Percentiles rank a stretch among this genome's conserved stretches.
These are phyloP conservation scores for Acipenser transmontanus DNA, from an alignment of 2,797 vertebrate genomes.

Conservation along the genomic window DNA sequence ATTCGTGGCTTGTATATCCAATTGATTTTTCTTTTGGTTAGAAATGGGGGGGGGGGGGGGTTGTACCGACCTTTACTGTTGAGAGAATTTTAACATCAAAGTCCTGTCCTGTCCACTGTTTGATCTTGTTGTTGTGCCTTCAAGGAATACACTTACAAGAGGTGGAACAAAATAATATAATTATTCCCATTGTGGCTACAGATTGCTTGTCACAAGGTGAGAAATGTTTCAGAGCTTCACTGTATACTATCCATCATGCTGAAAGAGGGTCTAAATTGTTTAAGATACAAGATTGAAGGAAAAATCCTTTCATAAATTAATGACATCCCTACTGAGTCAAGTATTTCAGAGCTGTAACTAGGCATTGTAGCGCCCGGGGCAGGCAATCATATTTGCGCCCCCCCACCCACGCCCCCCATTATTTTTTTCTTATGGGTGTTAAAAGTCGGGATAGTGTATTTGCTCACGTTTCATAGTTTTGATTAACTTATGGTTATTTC, in stretches of 20 bases:
- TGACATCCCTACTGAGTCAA: background rate
- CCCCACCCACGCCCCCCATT: no score
- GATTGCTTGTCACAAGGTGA: slow-evolving; percentile 41
- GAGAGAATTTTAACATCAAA: slow-evolving; percentile 46
- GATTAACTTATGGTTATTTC: no score
- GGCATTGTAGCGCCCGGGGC: no score
- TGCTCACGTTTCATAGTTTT: no score
- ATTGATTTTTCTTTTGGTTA: slow-evolving; percentile 21
- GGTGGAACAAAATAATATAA: slow-evolving; percentile 42
- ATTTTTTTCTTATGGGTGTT: no score
- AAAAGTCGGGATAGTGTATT: no score
- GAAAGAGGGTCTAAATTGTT: slow-evolving; percentile 33
- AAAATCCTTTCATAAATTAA: background rate
- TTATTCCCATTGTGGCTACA: slow-evolving; percentile 52
- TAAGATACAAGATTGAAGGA: slow-evolving; percentile 17
- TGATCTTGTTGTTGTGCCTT: slow-evolving; percentile 82
- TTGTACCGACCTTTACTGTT: slow-evolving; percentile 39
- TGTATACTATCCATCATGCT: slow-evolving; percentile 34
- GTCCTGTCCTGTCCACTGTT: slow-evolving; percentile 49
- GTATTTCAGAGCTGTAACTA: no score
- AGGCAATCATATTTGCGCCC: no score
- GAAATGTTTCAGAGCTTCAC: slow-evolving; percentile 22
- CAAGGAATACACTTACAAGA: slow-evolving; percentile 64
- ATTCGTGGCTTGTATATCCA: slow-evolving; percentile 33
- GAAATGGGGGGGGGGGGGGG: slow-evolving; percentile 20